Conservation (phyloP, 2,797 vertebrate genomes). For the Hoplostethus mediterraneus region DNA sequence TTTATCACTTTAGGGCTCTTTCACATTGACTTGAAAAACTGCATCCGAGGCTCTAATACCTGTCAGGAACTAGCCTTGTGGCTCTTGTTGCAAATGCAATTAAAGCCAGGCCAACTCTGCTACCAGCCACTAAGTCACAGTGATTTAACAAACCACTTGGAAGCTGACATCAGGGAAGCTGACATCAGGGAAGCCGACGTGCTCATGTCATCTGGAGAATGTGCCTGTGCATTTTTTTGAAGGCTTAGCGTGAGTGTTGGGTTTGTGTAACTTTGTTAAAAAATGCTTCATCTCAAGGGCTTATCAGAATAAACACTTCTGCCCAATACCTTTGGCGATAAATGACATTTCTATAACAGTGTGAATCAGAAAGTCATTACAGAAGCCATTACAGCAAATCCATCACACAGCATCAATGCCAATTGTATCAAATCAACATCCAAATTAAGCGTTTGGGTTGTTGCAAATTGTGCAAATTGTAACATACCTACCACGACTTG, state of each 20-base stretch:
- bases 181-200: conserved; percentile 15
- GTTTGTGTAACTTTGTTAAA: not conserved
- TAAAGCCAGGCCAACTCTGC: conserved; percentile 49
- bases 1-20: conserved; percentile 18
- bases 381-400: not conserved
- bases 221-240: conserved; percentile 50
- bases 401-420: conserved; percentile 13
- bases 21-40: conserved; percentile 28
- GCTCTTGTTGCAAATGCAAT: conserved; percentile 53
- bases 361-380: conserved; percentile 9
- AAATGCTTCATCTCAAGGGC: conserved; percentile 3
- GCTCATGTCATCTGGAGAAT: conserved; percentile 19
- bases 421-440: not conserved
- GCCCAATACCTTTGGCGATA: not conserved
- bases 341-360: not conserved
- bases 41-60: conserved; percentile 13
- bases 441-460: not conserved
- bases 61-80: conserved; percentile 22
- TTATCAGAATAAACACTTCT: conserved; percentile 4
- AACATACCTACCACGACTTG: not conserved
- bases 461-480: conserved; percentile 2
- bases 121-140: conserved; percentile 38
- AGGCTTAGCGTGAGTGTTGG: conserved; percentile 21
- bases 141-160: conserved; percentile 46
- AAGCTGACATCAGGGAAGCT: conserved; percentile 9